Evolutionary conservation across 2,113 vertebrate species (phyloP).

Genomic region (Peromyscus leucopus): DNA sequence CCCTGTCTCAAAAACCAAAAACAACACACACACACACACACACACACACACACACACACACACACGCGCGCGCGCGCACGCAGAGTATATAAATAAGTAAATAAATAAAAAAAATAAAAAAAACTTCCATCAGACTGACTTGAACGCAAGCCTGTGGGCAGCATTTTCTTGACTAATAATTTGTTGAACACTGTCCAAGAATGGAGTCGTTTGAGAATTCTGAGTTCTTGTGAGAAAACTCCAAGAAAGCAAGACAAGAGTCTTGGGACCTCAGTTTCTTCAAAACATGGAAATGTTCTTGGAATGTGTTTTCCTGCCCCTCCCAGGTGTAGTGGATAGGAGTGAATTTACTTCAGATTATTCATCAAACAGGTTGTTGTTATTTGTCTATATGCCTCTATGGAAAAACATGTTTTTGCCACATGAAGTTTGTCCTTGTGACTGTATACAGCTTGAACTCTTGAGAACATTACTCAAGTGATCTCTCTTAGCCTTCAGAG

Average conservation of each 20-base stretch:
- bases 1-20: neutral
- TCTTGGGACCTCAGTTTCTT: neutral
- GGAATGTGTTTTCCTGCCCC: neutral
- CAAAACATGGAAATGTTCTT: neutral
- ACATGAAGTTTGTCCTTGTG: neutral
- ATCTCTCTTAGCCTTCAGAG: no score
- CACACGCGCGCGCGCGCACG: no score
- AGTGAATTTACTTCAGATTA: neutral
- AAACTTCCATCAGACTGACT: neutral
- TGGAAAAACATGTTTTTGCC: neutral
- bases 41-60: no score
- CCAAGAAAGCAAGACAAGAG: neutral
- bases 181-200: neutral
- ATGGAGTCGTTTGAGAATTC: neutral
- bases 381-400: neutral
- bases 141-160: neutral
- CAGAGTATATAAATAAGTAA: neutral
- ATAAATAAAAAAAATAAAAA: neutral
- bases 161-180: neutral
- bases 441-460: neutral
- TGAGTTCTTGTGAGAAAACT: neutral
- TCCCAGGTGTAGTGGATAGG: neutral
- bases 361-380: neutral
- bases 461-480: neutral
- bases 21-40: no score